Conservation (phyloP, 92 coral and sea anemone genomes). For the Bergia sp. region DNA sequence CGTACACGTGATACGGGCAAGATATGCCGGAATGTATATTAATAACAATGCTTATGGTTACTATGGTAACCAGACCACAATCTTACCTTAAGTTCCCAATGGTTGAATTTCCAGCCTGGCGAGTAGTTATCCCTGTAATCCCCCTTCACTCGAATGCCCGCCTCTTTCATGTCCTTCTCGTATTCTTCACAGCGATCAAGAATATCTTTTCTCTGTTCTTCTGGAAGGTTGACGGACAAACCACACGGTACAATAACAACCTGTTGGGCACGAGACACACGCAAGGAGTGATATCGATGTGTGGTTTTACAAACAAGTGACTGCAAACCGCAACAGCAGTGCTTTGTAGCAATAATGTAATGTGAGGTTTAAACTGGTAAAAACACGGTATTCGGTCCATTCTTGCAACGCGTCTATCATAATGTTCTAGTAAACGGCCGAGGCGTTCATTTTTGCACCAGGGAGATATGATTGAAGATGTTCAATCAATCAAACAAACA, state of each 20-base stretch:
- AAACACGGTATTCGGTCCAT: neutral
- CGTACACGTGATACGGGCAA: neutral
- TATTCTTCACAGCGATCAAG: conserved; percentile 74
- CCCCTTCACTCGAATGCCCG: conserved; percentile 80
- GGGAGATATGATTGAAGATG: no score
- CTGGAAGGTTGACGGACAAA: conserved; percentile 78
- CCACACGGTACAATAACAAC: conserved; percentile 94
- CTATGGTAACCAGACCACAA: neutral
- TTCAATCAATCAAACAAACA: no score
- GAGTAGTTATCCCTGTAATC: conserved; percentile 94
- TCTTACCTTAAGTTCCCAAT: conserved; percentile 97
- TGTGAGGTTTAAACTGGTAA: neutral
- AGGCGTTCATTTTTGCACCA: no score
- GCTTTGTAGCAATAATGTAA: neutral
- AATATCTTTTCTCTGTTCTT: conserved; percentile 67
- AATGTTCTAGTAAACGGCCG: no score
- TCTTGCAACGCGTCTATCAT: neutral
- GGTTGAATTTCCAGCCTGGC: conserved; percentile 98
- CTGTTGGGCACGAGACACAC: conserved; percentile 41
- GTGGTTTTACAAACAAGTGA: neutral
- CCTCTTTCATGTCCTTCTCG: conserved; percentile 63
- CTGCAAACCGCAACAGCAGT: neutral
- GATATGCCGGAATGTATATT: no score
- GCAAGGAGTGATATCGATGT: neutral
- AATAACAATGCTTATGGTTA: neutral